phyloP scores from a whole-genome alignment of 2,888 invertebrate species.

The Matsumyia berberina region DNA sequence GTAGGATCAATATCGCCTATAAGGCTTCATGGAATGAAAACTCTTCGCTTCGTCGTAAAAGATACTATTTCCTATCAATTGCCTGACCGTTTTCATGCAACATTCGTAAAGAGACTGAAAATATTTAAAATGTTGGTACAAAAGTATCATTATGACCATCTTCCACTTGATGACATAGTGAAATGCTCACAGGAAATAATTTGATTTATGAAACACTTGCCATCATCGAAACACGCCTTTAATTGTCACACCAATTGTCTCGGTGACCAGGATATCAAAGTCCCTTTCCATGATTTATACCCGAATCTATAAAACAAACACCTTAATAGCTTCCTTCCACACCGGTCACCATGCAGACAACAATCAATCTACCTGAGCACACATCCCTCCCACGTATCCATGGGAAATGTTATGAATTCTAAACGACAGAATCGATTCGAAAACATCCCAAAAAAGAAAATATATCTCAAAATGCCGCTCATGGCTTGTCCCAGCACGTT shows the following conservation, averaged over 20 bases:
- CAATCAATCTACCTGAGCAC: constrained; percentile 59
- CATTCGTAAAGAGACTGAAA: no score
- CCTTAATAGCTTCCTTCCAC: constrained; percentile 45
- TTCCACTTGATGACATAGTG: no score
- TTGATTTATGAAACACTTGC: constrained; percentile 58
- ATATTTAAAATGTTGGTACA: no score
- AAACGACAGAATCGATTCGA: constrained; percentile 60
- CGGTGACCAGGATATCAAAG: constrained; percentile 44
- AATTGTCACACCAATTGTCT: constrained; percentile 45
- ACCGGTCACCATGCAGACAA: constrained; percentile 41
- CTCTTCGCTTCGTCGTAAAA: no score
- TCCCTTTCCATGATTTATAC: constrained; percentile 53
- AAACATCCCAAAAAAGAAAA: constrained; percentile 63
- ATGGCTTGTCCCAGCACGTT: constrained; percentile 51
- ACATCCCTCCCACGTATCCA: constrained; percentile 64
- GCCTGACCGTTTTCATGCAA: no score
- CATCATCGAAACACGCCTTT: constrained; percentile 34
- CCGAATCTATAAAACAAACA: constrained; percentile 45
- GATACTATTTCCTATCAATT: no score
- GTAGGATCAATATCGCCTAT: no score
- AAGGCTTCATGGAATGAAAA: no score
- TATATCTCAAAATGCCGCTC: constrained; percentile 68
- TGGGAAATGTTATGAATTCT: constrained; percentile 64
- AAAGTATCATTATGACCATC: no score
- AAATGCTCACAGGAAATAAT: constrained; percentile 48